These are phyloP conservation scores for Temnothorax longispinosus DNA, from an alignment of 1,140 invertebrate species.

Conservation along the genomic window DNA sequence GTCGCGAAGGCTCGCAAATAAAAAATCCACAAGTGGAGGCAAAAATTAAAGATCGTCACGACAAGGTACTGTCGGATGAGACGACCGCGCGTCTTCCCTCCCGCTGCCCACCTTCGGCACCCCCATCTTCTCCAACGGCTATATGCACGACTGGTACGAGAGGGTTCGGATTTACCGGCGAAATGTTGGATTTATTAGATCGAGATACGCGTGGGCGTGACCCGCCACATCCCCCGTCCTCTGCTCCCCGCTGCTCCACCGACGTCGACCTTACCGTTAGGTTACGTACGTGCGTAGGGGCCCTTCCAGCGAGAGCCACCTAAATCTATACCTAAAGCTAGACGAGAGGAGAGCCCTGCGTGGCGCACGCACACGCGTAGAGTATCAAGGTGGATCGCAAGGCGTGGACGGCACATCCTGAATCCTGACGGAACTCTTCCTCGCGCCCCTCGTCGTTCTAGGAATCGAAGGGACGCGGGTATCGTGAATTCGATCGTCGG, in stretches of 20 bases:
- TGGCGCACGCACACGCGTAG: constrained; percentile 61
- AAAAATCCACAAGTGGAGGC: constrained; percentile 26
- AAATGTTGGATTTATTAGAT: constrained; percentile 86
- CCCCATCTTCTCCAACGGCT: constrained; percentile 57
- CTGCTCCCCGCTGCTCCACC: constrained; percentile 24
- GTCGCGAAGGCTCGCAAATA: constrained; percentile 2
- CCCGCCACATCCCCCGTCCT: constrained; percentile 72
- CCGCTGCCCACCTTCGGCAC: constrained; percentile 54
- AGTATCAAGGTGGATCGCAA: constrained; percentile 43
- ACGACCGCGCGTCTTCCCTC: constrained; percentile 37
- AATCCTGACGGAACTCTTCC: constrained; percentile 57
- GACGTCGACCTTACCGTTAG: constrained; percentile 70
- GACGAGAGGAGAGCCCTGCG: constrained; percentile 15
- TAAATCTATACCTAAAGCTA: constrained; percentile 59
- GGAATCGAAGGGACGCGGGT: constrained; percentile 70
- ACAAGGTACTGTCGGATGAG: constrained; percentile 56
- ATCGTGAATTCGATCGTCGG: constrained; percentile 76
- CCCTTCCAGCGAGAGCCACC: constrained; percentile 44
- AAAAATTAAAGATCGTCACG: constrained; percentile 61
- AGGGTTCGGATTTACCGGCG: constrained; percentile 84
- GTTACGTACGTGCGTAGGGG: constrained; percentile 64
- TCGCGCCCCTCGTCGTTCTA: constrained; percentile 69
- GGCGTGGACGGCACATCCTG: constrained; percentile 58
- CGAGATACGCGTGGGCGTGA: constrained; percentile 85
- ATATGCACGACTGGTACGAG: constrained; percentile 73